Percentiles rank a stretch among this genome's conserved stretches.
These are phyloP conservation scores for Chloroceryle aenea DNA, from an alignment of 2,113 vertebrate species.

Conservation along the genomic window DNA sequence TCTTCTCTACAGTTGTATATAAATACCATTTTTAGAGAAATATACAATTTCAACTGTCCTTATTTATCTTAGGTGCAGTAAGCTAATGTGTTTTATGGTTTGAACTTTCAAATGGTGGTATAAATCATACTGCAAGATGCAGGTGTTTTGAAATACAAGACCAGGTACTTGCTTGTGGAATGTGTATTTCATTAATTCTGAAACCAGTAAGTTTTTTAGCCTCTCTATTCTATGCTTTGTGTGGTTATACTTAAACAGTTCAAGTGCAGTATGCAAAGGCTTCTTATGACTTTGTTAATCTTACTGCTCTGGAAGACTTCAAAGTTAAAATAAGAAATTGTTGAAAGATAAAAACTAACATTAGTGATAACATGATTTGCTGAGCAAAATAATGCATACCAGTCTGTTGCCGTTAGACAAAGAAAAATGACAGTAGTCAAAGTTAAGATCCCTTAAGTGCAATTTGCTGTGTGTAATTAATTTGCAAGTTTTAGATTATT, in stretches of 20 bases:
- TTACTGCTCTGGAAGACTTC: constrained; percentile 1
- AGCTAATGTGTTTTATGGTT: background rate
- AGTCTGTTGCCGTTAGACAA: constrained; percentile 17
- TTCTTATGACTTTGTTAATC: constrained; percentile 20
- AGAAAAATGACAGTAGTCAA: background rate
- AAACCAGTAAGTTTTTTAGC: background rate
- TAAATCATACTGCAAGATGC: background rate
- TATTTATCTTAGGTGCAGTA: background rate
- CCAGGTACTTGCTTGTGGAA: background rate
- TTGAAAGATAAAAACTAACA: background rate
- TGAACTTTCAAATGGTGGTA: background rate
- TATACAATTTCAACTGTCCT: background rate
- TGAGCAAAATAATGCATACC: constrained; percentile 2
- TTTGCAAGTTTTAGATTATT: background rate
- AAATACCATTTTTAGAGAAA: background rate
- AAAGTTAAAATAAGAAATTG: constrained; percentile 34
- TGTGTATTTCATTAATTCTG: background rate
- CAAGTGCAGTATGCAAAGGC: background rate
- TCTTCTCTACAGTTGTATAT: background rate
- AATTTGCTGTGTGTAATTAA: background rate
- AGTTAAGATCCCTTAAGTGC: background rate
- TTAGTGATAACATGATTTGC: background rate
- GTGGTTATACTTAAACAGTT: constrained; percentile 9
- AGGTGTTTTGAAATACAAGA: background rate
- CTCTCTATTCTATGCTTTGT: background rate